Percentiles rank a stretch among this genome's conserved stretches.
Evolutionary conservation across 2,797 vertebrate species (phyloP).

Genomic region (Spinibarbus caldwelli): DNA sequence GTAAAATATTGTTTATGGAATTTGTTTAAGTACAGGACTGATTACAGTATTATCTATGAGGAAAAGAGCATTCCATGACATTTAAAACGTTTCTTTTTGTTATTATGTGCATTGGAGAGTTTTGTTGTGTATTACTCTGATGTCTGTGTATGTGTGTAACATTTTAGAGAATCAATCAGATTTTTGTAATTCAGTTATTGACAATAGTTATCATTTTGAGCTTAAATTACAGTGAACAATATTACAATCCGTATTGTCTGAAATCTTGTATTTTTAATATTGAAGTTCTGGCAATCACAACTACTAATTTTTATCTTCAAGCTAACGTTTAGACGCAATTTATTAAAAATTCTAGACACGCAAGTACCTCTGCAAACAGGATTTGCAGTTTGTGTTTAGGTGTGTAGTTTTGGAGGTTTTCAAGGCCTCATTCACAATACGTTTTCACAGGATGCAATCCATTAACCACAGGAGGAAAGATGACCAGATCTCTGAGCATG

Average conservation of each 20-base stretch:
- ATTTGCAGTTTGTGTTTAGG: background rate
- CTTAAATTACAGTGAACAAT: no score
- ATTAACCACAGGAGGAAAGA: slow-evolving; percentile 9
- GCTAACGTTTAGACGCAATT: no score
- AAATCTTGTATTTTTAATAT: no score
- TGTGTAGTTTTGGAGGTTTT: background rate
- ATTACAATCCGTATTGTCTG: no score
- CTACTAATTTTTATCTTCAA: no score
- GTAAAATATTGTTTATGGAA: background rate
- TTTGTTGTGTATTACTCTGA: no score
- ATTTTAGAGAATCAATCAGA: no score
- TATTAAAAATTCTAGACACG: background rate
- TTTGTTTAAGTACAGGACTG: no score
- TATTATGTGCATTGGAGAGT: background rate
- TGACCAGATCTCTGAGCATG: slow-evolving; percentile 30
- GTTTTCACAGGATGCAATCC: slow-evolving; percentile 35
- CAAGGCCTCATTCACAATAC: background rate
- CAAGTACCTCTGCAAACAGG: background rate
- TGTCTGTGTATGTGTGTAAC: no score
- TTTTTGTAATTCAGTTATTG: no score
- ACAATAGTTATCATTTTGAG: no score
- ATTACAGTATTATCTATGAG: background rate
- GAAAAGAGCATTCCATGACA: background rate
- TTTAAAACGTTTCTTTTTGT: background rate
- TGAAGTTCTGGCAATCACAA: background rate